Conservation (phyloP, 1,140 invertebrate species). For the Dryas iulia region DNA sequence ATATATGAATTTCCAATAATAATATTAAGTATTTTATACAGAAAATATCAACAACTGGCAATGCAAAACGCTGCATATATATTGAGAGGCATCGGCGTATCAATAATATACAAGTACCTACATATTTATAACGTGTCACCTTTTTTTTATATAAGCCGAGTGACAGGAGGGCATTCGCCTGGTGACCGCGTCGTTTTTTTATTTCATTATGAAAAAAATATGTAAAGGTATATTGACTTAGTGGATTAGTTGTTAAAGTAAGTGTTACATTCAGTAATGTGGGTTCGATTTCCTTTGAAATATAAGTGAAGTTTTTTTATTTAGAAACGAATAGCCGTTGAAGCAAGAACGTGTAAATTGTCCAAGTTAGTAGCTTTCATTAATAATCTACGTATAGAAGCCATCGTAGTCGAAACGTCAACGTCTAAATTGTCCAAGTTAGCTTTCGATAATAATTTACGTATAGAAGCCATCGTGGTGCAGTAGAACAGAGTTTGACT, state of each 20-base stretch:
- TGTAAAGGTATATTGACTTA: neutral
- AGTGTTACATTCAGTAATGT: neutral
- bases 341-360: too few relatives aligned
- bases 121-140: neutral
- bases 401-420: too few relatives aligned
- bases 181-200: neutral
- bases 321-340: too few relatives aligned
- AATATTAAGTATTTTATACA: too few relatives aligned
- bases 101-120: neutral
- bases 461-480: too few relatives aligned
- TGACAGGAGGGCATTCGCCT: neutral
- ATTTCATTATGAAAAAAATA: neutral
- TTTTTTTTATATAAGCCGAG: slow-evolving; percentile 1
- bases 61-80: neutral
- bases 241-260: neutral
- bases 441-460: too few relatives aligned
- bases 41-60: neutral
- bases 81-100: neutral
- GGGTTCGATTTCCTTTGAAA: neutral
- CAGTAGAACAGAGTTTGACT: too few relatives aligned
- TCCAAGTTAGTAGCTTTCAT: too few relatives aligned
- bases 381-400: too few relatives aligned
- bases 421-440: too few relatives aligned
- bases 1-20: too few relatives aligned
- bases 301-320: too few relatives aligned